Base-by-base conservation (phyloP, 2,888 invertebrate genomes). In the Pollenia angustigena region DNA sequence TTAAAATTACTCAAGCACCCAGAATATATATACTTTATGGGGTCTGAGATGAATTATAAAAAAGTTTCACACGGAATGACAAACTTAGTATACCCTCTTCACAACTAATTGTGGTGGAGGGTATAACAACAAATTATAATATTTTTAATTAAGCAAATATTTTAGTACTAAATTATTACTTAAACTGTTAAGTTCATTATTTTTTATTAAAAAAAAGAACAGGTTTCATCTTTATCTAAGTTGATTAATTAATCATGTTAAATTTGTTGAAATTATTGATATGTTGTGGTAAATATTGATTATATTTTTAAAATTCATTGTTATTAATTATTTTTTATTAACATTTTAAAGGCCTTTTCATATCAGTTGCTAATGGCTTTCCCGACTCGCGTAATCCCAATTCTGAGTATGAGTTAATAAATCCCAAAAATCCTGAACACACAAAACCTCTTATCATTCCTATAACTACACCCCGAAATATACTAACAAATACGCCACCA, bases 361-460 rank as follows among this genome's bases (percentile, higher is more conserved):
- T 81, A 23, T 48, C 16, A 12, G 11, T 11, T 8, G 18, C 46
- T 62, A 16, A 40, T 14, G 83, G 83, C 18, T 88, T 69, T 81
- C 87, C 88, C 32, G 90, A 91, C 16, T 78, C 88, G 50, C 79
- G 88, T 42, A 90, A 92, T 88, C 92, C 92, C 11, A 91, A 92
- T 88, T 89, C 90, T 18, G 92, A 93, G 83, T 93, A 92, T 83
- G 92, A 93, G 82, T 89, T 92, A 40, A 90, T 92, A n/a, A 89
- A 88, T 62, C 89, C 87, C 23, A 85, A 76, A 23, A 81, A 81
- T 40, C 86, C 88, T 50, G 85, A 87, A 64, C 85, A 71, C 8
- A 44, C 62, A 3, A 90, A 89, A 66, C 90, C 91, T 0, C 69
- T 74, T 2, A 64, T 91, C 62, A 88, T 90, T 40, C 89, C 91